A percentile compares a stretch with the other conserved stretches of the same genome.
Conservation (phyloP, 2,888 invertebrate genomes). For the Athalia cordata region DNA sequence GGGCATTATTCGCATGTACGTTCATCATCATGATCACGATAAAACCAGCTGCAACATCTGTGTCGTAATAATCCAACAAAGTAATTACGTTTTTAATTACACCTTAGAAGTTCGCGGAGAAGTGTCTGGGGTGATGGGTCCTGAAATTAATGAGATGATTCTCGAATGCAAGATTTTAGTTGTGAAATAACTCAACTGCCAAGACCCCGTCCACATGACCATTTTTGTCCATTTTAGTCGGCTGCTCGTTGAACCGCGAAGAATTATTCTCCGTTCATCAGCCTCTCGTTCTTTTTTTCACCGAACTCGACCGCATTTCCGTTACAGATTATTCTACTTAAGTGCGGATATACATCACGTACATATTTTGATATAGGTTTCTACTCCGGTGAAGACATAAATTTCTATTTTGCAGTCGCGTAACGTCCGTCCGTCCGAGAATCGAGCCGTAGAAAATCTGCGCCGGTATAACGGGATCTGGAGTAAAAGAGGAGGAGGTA, state of each 20-base stretch:
- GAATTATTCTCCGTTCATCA: background rate
- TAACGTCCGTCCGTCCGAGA: no score
- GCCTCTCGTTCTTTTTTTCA: background rate
- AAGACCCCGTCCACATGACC: background rate
- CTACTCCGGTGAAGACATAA: no score
- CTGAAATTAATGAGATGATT: constrained; percentile 28
- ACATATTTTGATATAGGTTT: no score
- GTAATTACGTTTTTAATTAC: constrained; percentile 20
- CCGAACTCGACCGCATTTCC: no score
- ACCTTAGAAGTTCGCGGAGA: background rate
- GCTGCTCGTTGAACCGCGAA: no score
- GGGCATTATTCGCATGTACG: no score
- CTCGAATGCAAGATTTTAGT: background rate
- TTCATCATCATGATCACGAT: background rate
- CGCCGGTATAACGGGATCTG: constrained; percentile 61
- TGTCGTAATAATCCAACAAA: constrained; percentile 17
- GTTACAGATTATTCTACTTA: no score
- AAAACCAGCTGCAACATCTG: background rate
- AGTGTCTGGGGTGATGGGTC: background rate
- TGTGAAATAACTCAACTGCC: background rate
- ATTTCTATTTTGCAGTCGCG: no score
- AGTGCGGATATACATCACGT: no score
- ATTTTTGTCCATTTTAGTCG: background rate
- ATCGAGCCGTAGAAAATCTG: no score
- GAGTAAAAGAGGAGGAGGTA: constrained; percentile 52